Conservation (phyloP, 2,888 invertebrate genomes). For the Barypeithes pellucidus region DNA sequence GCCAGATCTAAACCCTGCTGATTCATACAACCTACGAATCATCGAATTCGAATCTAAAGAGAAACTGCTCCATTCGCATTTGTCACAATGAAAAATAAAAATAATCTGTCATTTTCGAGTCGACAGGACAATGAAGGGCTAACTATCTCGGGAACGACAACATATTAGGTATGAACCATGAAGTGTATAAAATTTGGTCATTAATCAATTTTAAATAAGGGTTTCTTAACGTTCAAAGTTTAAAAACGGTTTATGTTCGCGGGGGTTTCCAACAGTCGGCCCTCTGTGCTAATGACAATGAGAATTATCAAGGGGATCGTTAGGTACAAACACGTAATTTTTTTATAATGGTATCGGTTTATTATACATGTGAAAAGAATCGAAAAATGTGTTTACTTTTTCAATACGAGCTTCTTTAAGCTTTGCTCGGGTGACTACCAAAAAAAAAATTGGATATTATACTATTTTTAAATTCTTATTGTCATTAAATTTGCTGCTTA, state of each 20-base stretch:
- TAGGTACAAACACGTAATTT: background rate
- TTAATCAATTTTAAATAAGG: conserved; percentile 45
- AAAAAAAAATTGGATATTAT: too few species aligned
- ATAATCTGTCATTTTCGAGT: conserved; percentile 34
- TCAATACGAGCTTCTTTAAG: too few species aligned
- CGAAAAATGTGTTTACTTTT: too few species aligned
- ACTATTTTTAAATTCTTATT: too few species aligned
- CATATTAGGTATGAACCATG: conserved; percentile 26
- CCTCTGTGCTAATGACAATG: conserved; percentile 1
- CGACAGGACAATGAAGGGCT: conserved; percentile 44
- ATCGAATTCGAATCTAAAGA: conserved; percentile 16
- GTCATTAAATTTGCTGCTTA: too few species aligned
- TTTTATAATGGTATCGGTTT: too few species aligned
- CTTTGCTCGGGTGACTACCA: too few species aligned
- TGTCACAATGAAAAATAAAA: conserved; percentile 32
- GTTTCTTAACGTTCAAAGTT: conserved; percentile 40
- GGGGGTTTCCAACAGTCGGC: conserved; percentile 25
- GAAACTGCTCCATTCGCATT: conserved; percentile 38
- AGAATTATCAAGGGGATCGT: conserved; percentile 2
- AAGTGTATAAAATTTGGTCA: conserved; percentile 40
- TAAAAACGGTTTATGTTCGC: conserved; percentile 43
- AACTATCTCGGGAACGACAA: conserved; percentile 47
- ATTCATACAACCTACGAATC: background rate
- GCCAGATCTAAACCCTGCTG: background rate
- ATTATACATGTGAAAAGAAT: too few species aligned